Conservation (phyloP, 2,113 vertebrate genomes). For the Podiceps cristatus region DNA sequence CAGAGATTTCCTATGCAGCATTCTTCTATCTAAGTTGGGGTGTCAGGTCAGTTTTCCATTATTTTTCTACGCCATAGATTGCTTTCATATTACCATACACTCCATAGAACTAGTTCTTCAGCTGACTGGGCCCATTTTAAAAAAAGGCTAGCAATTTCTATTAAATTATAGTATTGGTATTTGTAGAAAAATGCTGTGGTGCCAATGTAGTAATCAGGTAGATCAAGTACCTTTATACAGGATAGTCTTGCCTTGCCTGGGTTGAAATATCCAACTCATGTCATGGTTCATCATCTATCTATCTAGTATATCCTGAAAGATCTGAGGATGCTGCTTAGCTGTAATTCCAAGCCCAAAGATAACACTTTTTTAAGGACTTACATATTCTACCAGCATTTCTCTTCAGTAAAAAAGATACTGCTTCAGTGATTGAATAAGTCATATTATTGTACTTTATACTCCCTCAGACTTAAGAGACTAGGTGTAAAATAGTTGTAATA, state of each 20-base stretch:
- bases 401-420: neutral
- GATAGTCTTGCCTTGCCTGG: neutral
- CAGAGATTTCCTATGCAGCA: neutral
- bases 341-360: neutral
- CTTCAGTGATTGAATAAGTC: neutral
- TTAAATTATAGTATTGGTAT: neutral
- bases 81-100: neutral
- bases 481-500: neutral
- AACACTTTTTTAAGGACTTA: neutral
- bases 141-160: neutral
- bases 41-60: neutral
- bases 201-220: neutral
- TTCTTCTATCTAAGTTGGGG: neutral
- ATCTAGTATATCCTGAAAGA: neutral
- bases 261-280: neutral
- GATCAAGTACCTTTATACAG: neutral
- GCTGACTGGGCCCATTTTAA: neutral
- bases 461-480: neutral
- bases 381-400: neutral
- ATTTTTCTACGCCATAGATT: neutral
- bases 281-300: neutral
- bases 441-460: neutral
- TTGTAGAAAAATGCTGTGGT: neutral
- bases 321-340: neutral
- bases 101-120: neutral